Evolutionary conservation across 1,140 invertebrate genomes (phyloP).

Genomic region (Leptinotarsa texana): DNA sequence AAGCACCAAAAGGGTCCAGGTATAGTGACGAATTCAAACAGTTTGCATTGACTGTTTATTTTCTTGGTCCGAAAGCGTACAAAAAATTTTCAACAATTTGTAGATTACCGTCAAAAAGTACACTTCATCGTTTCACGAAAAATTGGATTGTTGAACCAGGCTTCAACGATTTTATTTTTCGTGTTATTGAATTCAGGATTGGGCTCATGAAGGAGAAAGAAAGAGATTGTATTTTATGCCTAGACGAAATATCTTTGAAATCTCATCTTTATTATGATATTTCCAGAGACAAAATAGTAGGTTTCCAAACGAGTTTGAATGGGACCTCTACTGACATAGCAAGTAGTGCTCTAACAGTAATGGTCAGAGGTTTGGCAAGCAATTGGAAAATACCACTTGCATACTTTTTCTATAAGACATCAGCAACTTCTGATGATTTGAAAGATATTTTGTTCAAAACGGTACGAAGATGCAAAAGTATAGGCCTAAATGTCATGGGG

Average conservation of each 20-base stretch:
- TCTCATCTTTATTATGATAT: constrained; percentile 19
- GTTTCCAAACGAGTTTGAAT: background rate
- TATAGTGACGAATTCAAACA: constrained; percentile 16
- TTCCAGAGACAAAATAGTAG: constrained; percentile 13
- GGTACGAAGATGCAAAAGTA: constrained; percentile 33
- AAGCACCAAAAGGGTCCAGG: constrained; percentile 8
- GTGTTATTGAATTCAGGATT: background rate
- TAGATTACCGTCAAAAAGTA: constrained; percentile 12
- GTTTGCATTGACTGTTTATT: constrained; percentile 22
- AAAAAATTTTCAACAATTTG: constrained; percentile 5
- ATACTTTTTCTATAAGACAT: constrained; percentile 24
- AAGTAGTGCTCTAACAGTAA: constrained; percentile 4
- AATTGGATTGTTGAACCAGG: constrained; percentile 7
- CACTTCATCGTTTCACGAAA: background rate
- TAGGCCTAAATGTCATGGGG: constrained; percentile 38
- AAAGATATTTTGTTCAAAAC: constrained; percentile 36
- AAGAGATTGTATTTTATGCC: constrained; percentile 23
- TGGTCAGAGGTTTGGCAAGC: background rate
- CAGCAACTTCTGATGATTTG: constrained; percentile 28
- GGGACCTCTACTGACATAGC: background rate
- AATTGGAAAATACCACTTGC: constrained; percentile 20
- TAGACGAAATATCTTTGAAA: constrained; percentile 26
- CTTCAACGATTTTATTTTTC: constrained; percentile 4
- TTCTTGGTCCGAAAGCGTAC: constrained; percentile 18
- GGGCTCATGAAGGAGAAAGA: background rate